A percentile compares a stretch with the other conserved stretches of the same genome.
Evolutionary conservation across 2,888 invertebrate genomes (phyloP).

Genomic region (Meliscaeva auricollis): DNA sequence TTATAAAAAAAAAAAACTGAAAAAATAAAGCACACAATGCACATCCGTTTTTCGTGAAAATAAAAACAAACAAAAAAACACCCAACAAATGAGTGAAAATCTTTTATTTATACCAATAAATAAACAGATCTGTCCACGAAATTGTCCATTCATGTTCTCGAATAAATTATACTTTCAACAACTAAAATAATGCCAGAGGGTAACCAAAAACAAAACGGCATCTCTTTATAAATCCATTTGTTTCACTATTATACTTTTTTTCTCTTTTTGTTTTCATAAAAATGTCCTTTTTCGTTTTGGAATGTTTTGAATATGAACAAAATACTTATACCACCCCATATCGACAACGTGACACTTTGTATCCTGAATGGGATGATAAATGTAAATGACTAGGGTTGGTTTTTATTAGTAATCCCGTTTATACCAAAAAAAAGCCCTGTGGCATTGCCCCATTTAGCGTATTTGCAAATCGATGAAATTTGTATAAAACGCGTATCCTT

Average conservation of each 20-base stretch:
- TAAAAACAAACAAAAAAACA: slow-evolving; percentile 13
- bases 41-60: not conserved
- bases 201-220: slow-evolving; percentile 26
- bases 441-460: slow-evolving; percentile 10
- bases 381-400: slow-evolving; percentile 38
- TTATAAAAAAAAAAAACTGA: not conserved
- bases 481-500: slow-evolving; percentile 26
- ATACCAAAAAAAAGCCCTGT: not conserved
- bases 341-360: slow-evolving; percentile 64
- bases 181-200: slow-evolving; percentile 5
- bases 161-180: slow-evolving; percentile 64
- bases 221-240: slow-evolving; percentile 43
- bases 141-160: slow-evolving; percentile 63
- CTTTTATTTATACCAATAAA: slow-evolving; percentile 65
- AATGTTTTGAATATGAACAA: slow-evolving; percentile 9
- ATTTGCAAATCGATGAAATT: slow-evolving; percentile 26
- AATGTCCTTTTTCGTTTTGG: slow-evolving; percentile 26
- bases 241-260: slow-evolving; percentile 42
- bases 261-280: slow-evolving; percentile 22
- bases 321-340: slow-evolving; percentile 19
- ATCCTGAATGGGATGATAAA: slow-evolving; percentile 56
- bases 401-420: not conserved
- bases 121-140: slow-evolving; percentile 74
- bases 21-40: too few species aligned
- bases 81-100: slow-evolving; percentile 47